Percentiles rank a stretch among this genome's conserved stretches.
Conservation (phyloP, 2,113 vertebrate species). For the Pardalotus punctatus region DNA sequence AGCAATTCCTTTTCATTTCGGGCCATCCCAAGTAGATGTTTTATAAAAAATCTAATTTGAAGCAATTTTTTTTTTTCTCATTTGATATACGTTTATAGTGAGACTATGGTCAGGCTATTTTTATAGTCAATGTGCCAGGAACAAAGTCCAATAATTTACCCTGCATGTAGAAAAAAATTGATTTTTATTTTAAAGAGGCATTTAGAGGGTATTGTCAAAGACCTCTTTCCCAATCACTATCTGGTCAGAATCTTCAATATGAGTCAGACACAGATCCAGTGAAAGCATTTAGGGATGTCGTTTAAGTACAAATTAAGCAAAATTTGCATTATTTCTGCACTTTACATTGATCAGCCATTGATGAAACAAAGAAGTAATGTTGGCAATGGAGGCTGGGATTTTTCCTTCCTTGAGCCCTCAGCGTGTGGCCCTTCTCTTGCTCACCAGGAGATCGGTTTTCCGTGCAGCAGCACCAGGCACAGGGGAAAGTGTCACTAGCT, state of each 20-base stretch:
- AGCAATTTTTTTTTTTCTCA: slow-evolving; percentile 17
- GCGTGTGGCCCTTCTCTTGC: background rate
- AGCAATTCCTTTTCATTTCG: slow-evolving; percentile 58
- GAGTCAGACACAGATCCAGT: background rate
- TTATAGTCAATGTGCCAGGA: background rate
- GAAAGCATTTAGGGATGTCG: background rate
- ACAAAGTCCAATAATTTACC: slow-evolving; percentile 14
- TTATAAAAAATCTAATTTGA: slow-evolving; percentile 44
- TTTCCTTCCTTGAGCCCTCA: background rate
- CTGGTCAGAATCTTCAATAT: background rate
- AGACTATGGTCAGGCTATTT: background rate
- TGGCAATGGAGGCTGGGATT: background rate
- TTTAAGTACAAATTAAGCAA: background rate
- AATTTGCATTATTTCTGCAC: background rate
- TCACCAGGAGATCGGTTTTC: fast-evolving
- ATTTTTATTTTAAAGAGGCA: background rate
- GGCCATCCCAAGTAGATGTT: slow-evolving; percentile 11
- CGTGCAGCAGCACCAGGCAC: background rate
- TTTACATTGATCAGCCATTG: background rate
- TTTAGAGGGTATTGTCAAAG: slow-evolving; percentile 1
- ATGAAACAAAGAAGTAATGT: background rate
- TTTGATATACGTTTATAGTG: background rate
- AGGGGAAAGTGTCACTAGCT: background rate
- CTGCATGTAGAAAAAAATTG: background rate
- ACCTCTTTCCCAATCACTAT: background rate